Evolutionary conservation across 2,797 vertebrate species (phyloP), one percentile per base, ranked within the genome.

Genomic region (Enteromius mattozi): DNA sequence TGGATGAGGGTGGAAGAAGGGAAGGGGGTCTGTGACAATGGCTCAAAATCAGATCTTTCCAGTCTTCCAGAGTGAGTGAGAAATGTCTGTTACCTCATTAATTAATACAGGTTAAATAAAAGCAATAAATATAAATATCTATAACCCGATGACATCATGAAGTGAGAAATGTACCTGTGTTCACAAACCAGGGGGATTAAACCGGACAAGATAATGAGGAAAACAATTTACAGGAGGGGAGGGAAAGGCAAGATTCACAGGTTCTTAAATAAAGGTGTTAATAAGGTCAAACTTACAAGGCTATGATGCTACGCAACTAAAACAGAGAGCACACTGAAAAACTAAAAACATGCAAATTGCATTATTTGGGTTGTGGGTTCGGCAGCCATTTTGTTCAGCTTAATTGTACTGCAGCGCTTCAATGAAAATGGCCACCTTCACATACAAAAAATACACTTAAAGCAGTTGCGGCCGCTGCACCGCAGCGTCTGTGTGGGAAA

Each of bases 261-360:
- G 87, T 92, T 91, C 86, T 94, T 94, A 93, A 94, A 94, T 94
- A 94, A 90, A 59, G 83, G 90, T 91, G 91, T 92, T 93, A 90
- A 92, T 85, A 86, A 90, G 85, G 91, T 90, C 91, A 92, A 94
- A 93, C 92, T 89, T 93, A 88, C 85, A 87, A 89, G 87, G 90
- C 92, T 93, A 92, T 89, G 21, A 92, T 93, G 87, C 86, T 88
- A 89, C 82, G 27, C 81, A 84, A 86, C 70, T 84, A 89, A 88
- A 88, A 70, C 80, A 81, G 78, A 85, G 78, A 47, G 63, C 85
- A 83, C 86, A 69, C 78, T 2, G 51, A 86, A 88, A 89, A 94
- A 91, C 83, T 91, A 89, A 94, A 93, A 87, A 91, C 87, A 91
- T 89, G 88, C 92, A 88, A 86, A 85, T 80, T 75, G 79, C 71